Conservation (phyloP, 1,140 invertebrate genomes). For the Proales similis region DNA sequence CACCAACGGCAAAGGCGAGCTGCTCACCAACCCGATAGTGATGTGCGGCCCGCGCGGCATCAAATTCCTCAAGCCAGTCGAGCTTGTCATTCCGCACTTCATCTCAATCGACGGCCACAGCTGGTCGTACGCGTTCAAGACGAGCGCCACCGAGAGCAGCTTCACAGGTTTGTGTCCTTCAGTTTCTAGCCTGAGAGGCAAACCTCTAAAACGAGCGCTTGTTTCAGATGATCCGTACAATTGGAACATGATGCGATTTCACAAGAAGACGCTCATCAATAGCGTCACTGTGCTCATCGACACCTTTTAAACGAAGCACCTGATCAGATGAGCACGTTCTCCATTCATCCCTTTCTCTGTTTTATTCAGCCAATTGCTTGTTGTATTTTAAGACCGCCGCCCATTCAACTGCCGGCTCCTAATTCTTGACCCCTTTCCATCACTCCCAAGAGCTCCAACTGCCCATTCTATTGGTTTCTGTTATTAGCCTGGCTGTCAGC, state of each 20-base stretch:
- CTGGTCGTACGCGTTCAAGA: constrained; percentile 37
- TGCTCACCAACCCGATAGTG: constrained; percentile 78
- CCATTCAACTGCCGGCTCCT: too few relatives aligned
- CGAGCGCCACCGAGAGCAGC: constrained; percentile 4
- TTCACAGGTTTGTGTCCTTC: too few relatives aligned
- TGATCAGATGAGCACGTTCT: too few relatives aligned
- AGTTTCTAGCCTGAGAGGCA: too few relatives aligned
- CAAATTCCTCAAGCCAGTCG: constrained; percentile 75
- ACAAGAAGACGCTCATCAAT: constrained; percentile 35
- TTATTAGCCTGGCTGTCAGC: too few relatives aligned
- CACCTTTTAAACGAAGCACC: constrained; percentile 20
- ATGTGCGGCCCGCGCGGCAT: constrained; percentile 89
- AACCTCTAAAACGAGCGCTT: too few relatives aligned
- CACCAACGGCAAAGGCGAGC: constrained; percentile 64
- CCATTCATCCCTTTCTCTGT: too few relatives aligned
- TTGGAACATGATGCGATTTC: constrained; percentile 27
- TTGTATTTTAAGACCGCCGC: too few relatives aligned
- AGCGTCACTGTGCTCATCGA: constrained; percentile 35
- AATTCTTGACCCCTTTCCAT: too few relatives aligned
- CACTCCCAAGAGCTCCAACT: too few relatives aligned
- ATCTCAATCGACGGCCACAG: constrained; percentile 36
- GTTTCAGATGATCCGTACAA: constrained; percentile 38
- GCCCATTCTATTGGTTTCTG: too few relatives aligned
- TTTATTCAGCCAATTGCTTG: too few relatives aligned
- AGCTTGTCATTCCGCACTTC: constrained; percentile 61